Percentiles rank a stretch among this genome's conserved stretches.
These are phyloP conservation scores for Protophormia terraenovae DNA, from an alignment of 2,888 invertebrate species.

Conservation along the genomic window DNA sequence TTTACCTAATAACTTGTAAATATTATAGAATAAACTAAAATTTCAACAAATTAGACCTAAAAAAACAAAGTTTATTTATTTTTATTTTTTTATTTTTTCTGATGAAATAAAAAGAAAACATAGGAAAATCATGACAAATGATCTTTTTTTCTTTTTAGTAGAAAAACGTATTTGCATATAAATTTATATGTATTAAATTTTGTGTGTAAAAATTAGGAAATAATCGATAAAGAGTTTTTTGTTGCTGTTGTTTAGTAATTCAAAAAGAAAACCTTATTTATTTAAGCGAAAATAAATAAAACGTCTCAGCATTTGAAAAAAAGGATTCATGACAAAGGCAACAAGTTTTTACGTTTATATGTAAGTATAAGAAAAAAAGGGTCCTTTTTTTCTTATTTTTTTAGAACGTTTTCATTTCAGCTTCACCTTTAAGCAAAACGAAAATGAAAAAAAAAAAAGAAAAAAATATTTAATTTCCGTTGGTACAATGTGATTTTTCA, in stretches of 20 bases:
- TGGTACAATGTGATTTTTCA: constrained; percentile 41
- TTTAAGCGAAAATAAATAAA: constrained; percentile 20
- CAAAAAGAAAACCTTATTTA: constrained; percentile 20
- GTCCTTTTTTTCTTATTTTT: constrained; percentile 1
- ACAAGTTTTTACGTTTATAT: constrained; percentile 34
- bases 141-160: background rate
- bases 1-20: background rate
- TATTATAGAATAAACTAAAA: background rate
- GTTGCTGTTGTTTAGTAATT: background rate
- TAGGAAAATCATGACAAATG: constrained; percentile 20
- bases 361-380: background rate
- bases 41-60: background rate
- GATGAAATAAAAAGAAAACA: background rate
- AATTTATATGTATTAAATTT: constrained; percentile 37
- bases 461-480: constrained; percentile 55
- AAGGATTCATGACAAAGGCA: constrained; percentile 31
- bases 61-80: background rate
- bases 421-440: constrained; percentile 5
- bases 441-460: background rate
- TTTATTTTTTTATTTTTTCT: background rate
- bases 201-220: constrained; percentile 50
- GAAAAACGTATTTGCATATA: constrained; percentile 25
- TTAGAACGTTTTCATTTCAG: constrained; percentile 5
- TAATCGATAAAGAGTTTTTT: constrained; percentile 52
- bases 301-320: background rate